Conservation (phyloP, 2,888 invertebrate species). For the Lithophane leautieri region DNA sequence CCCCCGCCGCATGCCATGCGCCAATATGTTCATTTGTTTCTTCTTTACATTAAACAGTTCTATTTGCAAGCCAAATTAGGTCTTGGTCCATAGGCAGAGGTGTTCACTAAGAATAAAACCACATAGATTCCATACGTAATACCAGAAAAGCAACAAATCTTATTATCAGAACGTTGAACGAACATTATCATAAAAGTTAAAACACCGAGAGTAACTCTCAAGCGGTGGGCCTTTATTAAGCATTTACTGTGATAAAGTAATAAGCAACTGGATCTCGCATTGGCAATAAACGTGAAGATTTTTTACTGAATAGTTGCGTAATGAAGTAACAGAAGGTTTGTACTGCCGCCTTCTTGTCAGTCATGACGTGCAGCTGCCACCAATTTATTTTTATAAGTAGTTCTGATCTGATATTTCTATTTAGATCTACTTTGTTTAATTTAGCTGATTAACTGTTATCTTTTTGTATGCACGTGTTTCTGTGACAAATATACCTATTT, state of each 20-base stretch:
- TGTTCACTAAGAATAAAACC: neutral
- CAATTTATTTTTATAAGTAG: no score
- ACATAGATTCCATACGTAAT: neutral
- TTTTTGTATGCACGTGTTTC: no score
- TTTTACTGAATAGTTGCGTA: neutral
- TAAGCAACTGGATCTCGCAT: conserved; percentile 13
- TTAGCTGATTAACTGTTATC: no score
- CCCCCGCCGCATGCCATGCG: no score
- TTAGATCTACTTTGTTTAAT: no score
- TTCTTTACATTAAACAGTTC: no score
- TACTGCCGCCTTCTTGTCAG: neutral
- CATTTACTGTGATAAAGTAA: conserved; percentile 27
- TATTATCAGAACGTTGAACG: conserved; percentile 13
- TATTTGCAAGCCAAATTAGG: no score
- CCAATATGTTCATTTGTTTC: no score
- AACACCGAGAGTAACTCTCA: conserved; percentile 11
- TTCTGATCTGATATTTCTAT: no score
- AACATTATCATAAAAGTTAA: conserved; percentile 10
- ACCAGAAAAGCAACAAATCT: neutral
- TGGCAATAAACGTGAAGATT: conserved; percentile 26
- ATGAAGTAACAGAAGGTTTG: conserved; percentile 3
- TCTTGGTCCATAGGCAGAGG: neutral
- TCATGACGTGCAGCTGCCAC: no score
- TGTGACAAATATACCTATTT: no score
- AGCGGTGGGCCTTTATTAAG: conserved; percentile 10